These are phyloP conservation scores for Ophion ellenae DNA, from an alignment of 2,888 invertebrate genomes.

Conservation along the genomic window DNA sequence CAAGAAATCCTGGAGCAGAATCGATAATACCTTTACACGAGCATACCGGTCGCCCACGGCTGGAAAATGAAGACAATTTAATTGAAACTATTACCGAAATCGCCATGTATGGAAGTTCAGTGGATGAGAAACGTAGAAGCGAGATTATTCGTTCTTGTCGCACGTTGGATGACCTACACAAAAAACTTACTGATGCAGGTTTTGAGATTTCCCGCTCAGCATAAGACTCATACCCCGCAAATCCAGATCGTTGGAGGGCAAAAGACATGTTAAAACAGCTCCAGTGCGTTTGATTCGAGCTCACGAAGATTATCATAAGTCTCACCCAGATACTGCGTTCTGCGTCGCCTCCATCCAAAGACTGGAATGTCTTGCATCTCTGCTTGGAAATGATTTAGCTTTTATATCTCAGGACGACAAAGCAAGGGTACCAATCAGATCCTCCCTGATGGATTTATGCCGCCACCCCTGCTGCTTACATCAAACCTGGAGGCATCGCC, in stretches of 20 bases:
- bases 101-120: conserved; percentile 29
- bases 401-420: conserved; percentile 59
- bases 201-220: not conserved
- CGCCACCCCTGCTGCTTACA: not conserved
- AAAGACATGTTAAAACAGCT: conserved; percentile 70
- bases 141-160: conserved; percentile 64
- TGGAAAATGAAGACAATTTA: conserved; percentile 26
- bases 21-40: too few species aligned
- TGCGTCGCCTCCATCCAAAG: conserved; percentile 12
- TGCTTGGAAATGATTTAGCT: not conserved
- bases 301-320: conserved; percentile 19
- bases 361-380: conserved; percentile 13
- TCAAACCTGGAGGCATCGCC: too few species aligned
- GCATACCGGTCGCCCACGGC: not conserved
- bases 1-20: too few species aligned
- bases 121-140: conserved; percentile 61
- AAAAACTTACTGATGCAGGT: conserved; percentile 40
- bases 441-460: not conserved
- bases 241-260: conserved; percentile 1
- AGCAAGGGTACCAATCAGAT: not conserved
- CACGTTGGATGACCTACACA: conserved; percentile 50
- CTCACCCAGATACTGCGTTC: conserved; percentile 14
- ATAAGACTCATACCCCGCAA: not conserved
- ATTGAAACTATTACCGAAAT: conserved; percentile 36
- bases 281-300: conserved; percentile 54